phyloP scores from a whole-genome alignment of 1,140 invertebrate genomes.

The Drosophila albomicans region DNA sequence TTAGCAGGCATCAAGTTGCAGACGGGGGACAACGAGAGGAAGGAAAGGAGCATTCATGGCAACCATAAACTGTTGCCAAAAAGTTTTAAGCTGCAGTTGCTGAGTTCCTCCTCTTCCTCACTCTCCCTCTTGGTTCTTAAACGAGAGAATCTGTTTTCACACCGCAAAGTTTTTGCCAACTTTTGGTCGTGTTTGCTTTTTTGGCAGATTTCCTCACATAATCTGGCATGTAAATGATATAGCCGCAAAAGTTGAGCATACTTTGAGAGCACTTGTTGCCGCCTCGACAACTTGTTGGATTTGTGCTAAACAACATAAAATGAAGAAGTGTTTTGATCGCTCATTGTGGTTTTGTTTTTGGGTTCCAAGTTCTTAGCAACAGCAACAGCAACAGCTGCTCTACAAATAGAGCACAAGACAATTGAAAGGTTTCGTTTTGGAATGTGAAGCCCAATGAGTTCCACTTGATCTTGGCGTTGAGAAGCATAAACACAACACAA shows the following conservation, averaged over 20 bases:
- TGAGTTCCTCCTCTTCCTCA: slow-evolving; percentile 50
- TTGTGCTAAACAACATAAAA: background rate
- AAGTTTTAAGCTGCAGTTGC: slow-evolving; percentile 79
- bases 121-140: slow-evolving; percentile 17
- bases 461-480: background rate
- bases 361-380: background rate
- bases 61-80: slow-evolving; percentile 72
- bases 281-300: slow-evolving; percentile 55
- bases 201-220: slow-evolving; percentile 51
- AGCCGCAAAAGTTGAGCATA: slow-evolving; percentile 66
- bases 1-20: slow-evolving; percentile 56
- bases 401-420: background rate
- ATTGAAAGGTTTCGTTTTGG: slow-evolving; percentile 10
- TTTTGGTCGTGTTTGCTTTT: slow-evolving; percentile 62
- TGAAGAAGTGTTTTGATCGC: slow-evolving; percentile 5
- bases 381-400: background rate
- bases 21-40: background rate
- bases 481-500: background rate
- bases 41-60: background rate
- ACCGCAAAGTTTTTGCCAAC: slow-evolving; percentile 56
- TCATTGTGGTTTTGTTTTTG: background rate
- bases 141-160: slow-evolving; percentile 57
- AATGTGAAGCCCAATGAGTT: slow-evolving; percentile 16
- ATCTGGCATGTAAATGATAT: slow-evolving; percentile 72
- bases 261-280: slow-evolving; percentile 28